Base-by-base conservation (phyloP, 2,113 vertebrate species). In the Nematolebias whitei region DNA sequence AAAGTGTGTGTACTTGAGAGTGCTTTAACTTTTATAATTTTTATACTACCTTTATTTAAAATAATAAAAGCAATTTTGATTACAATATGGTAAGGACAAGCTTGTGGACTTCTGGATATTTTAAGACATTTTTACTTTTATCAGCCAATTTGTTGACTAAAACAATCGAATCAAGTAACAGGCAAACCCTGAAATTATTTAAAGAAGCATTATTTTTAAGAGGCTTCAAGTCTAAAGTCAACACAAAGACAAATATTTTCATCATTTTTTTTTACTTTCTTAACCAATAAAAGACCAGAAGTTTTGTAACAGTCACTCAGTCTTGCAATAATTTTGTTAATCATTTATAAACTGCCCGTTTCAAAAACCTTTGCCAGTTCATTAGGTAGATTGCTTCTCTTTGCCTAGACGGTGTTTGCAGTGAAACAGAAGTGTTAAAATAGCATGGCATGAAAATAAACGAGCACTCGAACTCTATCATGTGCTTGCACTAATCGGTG, bases 401-500 rank as follows among this genome's bases (percentile, higher is more conserved):
- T 11, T 45, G 40, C 15, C 56, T 24, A 3, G 11, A 50, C 20
- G 19, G 8, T 8, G 24, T 45, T 48, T n/a, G 38, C n/a, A 45
- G 10, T 51, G 40, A 57, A 61, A 56, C 2, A 19, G 26, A 47
- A 23, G 13, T 50, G 9, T n/a, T 39, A 50, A 49, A 49, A 49
- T 20, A 16, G 39, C 19, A 47, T 16, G 32, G 32, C 45, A 23
- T 49, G 29, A 18, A 43, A 65, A 53, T 65, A 65, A 74, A 78
- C 44, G 26, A 13, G 58, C 12, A 59, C 39, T 74, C 26, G 19
- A 57, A 24, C 44, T 65, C 24, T n/a, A 29, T 79, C 52, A 67
- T 54, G 71, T 55, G 47, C 48, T 60, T 24, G 68, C 68, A 69
- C 20, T 52, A 54, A 70, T 63, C 20, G 5, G n/a, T 26, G 52